Base-by-base conservation (phyloP, 1,140 invertebrate genomes). In the Drosophila fuyamai region DNA sequence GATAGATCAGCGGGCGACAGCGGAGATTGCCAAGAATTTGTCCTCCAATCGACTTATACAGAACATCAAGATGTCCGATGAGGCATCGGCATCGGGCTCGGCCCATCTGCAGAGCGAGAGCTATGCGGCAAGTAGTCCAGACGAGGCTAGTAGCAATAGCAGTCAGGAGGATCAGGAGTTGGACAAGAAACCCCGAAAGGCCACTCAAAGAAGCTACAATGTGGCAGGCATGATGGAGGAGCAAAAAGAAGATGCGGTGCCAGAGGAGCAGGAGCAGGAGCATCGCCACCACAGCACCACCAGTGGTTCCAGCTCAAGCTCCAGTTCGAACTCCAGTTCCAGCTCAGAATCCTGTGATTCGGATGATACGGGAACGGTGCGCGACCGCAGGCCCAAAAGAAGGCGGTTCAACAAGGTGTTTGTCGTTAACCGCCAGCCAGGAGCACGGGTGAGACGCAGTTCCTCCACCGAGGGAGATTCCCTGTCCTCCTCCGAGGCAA, bases 321-420 rank as follows among this genome's bases (percentile, higher is more conserved):
- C 71, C 68, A 72, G 63, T 46, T 66, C 68, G 13, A 46, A 61
- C 27, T 79, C 65, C 66, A 91, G 77, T 23, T 90, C 78, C 38
- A 83, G 81, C 50, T 92, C 91, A 0, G 92, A 92, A 27, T 88
- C 88, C 0, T 77, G 86, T 2, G 92, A 92, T 46, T 89, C 89
- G 0, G 92, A 92, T 57, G 90, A 92, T 36, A 92, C 91, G 2
- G 85, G 92, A n/a, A 90, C 88, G 0, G 86, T 92, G 32, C 89
- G 82, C 10, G 85, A 92, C 75, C 78, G 92, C 0, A 61, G 92
- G 4, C 92, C 93, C n/a, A 94, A 95, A 12, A 93, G 95, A 0
- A 94, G 95, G 12, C 93, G 94, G 16, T 96, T 96, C 82, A 96
- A 96, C 0, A 94, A 95, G 14, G 95, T 96, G 0, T 96, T 96